These are phyloP conservation scores for Hydroisotoma schaefferi DNA, from an alignment of 2,888 invertebrate genomes.

Conservation along the genomic window DNA sequence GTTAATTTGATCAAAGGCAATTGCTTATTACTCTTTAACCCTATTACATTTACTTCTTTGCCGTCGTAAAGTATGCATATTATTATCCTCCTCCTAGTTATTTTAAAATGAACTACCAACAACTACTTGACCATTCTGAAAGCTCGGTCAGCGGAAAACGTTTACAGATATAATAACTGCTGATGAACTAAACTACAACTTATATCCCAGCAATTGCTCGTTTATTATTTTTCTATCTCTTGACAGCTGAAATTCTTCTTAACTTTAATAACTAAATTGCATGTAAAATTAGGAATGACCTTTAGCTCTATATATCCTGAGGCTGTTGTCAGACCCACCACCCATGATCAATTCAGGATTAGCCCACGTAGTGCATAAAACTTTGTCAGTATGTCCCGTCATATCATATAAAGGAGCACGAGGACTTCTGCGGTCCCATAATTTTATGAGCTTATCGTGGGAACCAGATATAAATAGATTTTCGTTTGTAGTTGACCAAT, in stretches of 20 bases:
- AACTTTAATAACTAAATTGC: not conserved
- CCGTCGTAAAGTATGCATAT: too few species aligned
- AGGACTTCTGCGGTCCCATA: constrained; percentile 93
- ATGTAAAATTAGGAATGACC: not conserved
- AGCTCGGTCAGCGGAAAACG: too few species aligned
- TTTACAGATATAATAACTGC: too few species aligned
- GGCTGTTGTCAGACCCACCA: constrained; percentile 87
- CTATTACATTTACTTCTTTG: too few species aligned
- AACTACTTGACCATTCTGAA: too few species aligned
- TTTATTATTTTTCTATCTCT: not conserved
- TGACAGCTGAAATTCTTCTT: not conserved
- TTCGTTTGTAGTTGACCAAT: constrained; percentile 80
- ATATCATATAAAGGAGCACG: constrained; percentile 89
- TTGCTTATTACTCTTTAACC: too few species aligned
- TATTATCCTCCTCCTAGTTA: too few species aligned
- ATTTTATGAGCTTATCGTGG: constrained; percentile 83
- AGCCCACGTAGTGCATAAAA: constrained; percentile 91
- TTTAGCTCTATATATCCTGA: constrained; percentile 77
- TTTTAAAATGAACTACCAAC: too few species aligned
- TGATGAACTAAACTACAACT: too few species aligned
- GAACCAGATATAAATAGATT: constrained; percentile 87
- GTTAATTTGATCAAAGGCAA: too few species aligned
- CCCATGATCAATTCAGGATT: constrained; percentile 79
- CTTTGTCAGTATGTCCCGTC: constrained; percentile 88
- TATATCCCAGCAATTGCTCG: not conserved